Base-by-base conservation (phyloP, 2,888 invertebrate genomes). In the Dryocosmus kuriphilus region DNA sequence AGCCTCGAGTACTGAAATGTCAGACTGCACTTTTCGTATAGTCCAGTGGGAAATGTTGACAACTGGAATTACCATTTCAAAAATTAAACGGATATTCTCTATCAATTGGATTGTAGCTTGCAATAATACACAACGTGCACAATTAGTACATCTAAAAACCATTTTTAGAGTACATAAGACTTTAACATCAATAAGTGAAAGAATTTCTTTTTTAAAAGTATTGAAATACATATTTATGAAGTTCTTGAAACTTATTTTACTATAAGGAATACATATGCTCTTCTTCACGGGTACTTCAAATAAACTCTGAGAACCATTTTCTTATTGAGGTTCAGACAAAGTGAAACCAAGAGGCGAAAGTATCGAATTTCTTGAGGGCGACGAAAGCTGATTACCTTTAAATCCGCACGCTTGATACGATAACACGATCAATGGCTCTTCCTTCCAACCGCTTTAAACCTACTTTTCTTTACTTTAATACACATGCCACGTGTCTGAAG, bases 381-480 rank as follows among this genome's bases (percentile, higher is more conserved):
- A 24, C 19, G 71, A 76, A 73, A 46, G 55, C 38, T 65, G 65
- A 65, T 65, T 65, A 65, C 38, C 77, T 80, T 79, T 81, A 86
- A 87, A 88, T 86, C 88, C 84, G 80, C 81, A 81, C 84, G 84
- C 85, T 87, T 85, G 87, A 86, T 83, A 83, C 85, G 85, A 84
- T 87, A 88, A 89, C 85, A 85, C 80, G 86, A 87, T 88, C 86
- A 88, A 86, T 85, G 85, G 82, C 79, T 81, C 84, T 83, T 82
- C 80, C 84, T 84, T 83, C 83, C 86, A 83, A 81, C 82, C 84
- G 80, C 85, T 65, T 63, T 88, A 86, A 88, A 87, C 85, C 83
- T 84, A 88, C 88, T 88, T 86, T 82, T 82, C 63, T 88, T 87
- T 82, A 81, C 63, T 73, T 74, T 79, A 22, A 51, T 71, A 77